Evolutionary conservation across 1,140 invertebrate genomes (phyloP).

Genomic region (Bicyclus anynana): DNA sequence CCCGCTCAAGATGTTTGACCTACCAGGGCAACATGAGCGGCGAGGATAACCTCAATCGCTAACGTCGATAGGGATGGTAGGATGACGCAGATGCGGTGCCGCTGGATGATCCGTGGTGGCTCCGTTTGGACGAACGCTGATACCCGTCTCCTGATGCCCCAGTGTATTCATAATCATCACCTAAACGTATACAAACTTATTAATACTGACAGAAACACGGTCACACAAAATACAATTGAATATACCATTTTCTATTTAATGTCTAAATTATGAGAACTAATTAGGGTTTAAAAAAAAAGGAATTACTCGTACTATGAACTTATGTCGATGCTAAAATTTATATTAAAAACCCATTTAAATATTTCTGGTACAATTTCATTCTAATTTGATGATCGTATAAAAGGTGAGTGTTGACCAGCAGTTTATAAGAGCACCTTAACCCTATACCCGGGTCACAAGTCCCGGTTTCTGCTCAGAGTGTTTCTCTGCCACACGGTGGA

Average conservation of each 20-base stretch:
- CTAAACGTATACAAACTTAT: constrained; percentile 36
- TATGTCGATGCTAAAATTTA: too few relatives aligned
- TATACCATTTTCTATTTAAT: constrained; percentile 6
- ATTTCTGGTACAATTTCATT: too few relatives aligned
- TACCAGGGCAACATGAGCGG: constrained; percentile 13
- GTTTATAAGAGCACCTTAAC: too few relatives aligned
- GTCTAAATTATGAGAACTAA: too few relatives aligned
- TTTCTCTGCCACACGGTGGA: too few relatives aligned
- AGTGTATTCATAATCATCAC: constrained; percentile 70
- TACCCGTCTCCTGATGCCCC: constrained; percentile 69
- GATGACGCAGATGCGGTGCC: constrained; percentile 58
- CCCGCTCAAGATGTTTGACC: constrained; percentile 1
- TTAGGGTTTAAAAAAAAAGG: too few relatives aligned
- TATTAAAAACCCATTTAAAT: too few relatives aligned
- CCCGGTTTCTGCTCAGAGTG: too few relatives aligned
- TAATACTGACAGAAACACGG: constrained; percentile 12
- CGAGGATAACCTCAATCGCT: constrained; percentile 30
- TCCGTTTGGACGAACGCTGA: constrained; percentile 62
- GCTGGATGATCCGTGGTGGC: constrained; percentile 55
- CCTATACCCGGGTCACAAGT: too few relatives aligned
- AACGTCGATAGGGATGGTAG: constrained; percentile 72
- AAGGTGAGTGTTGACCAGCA: too few relatives aligned
- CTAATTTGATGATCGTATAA: too few relatives aligned
- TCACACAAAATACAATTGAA: constrained; percentile 34
- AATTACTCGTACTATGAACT: too few relatives aligned